Percentiles rank a stretch among this genome's conserved stretches.
These are phyloP conservation scores for Ceuthmochares aereus DNA, from an alignment of 2,113 vertebrate species.

Conservation along the genomic window DNA sequence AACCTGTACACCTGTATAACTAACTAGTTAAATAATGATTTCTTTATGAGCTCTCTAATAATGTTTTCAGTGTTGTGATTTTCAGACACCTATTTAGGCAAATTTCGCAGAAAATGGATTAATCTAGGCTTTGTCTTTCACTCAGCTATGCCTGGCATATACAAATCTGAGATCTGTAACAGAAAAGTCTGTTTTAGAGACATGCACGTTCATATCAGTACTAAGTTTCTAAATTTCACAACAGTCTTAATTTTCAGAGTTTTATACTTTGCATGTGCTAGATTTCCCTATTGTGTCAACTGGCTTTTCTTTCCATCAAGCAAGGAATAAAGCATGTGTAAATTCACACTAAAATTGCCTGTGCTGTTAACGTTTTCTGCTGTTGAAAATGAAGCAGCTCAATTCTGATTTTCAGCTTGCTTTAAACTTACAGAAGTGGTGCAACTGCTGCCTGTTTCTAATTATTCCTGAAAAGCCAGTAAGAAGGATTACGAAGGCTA, in stretches of 20 bases:
- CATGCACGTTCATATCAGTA: background rate
- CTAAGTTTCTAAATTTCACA: slow-evolving; percentile 5
- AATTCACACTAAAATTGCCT: slow-evolving; percentile 10
- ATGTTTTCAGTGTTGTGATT: slow-evolving; percentile 8
- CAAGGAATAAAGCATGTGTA: background rate
- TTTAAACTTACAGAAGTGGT: background rate
- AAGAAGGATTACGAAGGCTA: background rate
- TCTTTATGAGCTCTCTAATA: background rate
- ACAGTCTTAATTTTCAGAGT: background rate
- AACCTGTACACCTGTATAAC: background rate
- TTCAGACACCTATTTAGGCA: background rate
- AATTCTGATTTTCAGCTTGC: background rate
- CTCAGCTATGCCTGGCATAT: slow-evolving; percentile 34
- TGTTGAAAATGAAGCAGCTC: background rate
- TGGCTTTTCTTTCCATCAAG: background rate
- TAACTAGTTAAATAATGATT: background rate
- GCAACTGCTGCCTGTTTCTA: background rate
- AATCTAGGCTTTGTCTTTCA: slow-evolving; percentile 29
- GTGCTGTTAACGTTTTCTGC: slow-evolving; percentile 22
- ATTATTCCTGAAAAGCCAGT: slow-evolving; percentile 25
- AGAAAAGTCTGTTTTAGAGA: background rate
- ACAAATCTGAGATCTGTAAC: slow-evolving; percentile 17
- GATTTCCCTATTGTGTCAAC: background rate
- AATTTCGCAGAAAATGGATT: background rate
- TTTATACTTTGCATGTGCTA: background rate